These are phyloP conservation scores for Dendrocopos noguchii DNA, from an alignment of 2,113 vertebrate genomes.

Conservation along the genomic window DNA sequence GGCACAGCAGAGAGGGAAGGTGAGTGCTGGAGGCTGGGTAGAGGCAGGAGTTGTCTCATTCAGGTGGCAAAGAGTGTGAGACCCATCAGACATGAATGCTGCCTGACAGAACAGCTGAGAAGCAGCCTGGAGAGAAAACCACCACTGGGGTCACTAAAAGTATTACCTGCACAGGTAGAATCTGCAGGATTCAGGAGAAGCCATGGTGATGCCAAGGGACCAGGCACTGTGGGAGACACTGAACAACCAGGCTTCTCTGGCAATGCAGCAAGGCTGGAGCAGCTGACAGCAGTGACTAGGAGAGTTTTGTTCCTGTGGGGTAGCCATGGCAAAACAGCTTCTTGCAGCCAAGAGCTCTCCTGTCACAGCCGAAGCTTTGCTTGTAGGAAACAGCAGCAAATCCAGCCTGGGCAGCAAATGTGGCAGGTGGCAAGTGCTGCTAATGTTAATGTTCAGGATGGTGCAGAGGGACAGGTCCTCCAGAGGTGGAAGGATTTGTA, in stretches of 20 bases:
- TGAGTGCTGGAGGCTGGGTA: not conserved
- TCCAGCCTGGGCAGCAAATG: fast-evolving
- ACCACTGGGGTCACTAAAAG: not conserved
- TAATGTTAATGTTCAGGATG: not conserved
- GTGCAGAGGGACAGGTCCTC: not conserved
- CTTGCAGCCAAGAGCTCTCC: not conserved
- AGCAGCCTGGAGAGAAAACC: not conserved
- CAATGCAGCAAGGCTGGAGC: fast-evolving
- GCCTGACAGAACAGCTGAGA: not conserved
- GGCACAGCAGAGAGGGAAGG: not conserved
- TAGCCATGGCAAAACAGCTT: not conserved
- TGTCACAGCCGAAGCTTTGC: not conserved
- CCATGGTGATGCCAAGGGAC: not conserved
- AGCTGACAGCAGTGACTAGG: fast-evolving
- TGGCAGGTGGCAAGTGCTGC: not conserved
- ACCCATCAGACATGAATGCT: fast-evolving
- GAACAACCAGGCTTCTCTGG: not conserved
- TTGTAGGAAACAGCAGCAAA: not conserved
- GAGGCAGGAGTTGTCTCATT: not conserved
- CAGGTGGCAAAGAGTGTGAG: fast-evolving
- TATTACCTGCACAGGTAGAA: not conserved
- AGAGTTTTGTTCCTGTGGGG: not conserved
- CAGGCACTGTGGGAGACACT: not conserved
- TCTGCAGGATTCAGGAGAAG: not conserved
- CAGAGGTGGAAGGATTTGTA: not conserved